phyloP scores from a whole-genome alignment of 2,888 invertebrate genomes.

The Myopa tessellatipennis region DNA sequence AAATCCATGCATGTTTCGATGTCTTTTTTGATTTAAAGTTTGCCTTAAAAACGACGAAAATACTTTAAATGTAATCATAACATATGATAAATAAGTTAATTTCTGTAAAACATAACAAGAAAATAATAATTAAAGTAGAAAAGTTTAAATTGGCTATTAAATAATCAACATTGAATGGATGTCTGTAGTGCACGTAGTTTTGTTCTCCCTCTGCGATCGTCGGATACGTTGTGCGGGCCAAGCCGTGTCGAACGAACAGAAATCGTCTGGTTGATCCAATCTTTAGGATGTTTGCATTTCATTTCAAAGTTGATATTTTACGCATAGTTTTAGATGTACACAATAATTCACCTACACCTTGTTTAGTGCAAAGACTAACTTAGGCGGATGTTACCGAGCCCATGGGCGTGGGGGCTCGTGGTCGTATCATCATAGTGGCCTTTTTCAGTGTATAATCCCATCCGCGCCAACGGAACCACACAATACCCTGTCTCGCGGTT shows the following conservation, averaged over 20 bases:
- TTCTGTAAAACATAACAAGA: constrained; percentile 60
- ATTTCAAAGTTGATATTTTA: constrained; percentile 37
- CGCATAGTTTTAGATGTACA: constrained; percentile 45
- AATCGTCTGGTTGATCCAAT: constrained; percentile 27
- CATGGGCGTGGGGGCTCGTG: constrained; percentile 67
- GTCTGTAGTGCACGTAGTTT: constrained; percentile 19
- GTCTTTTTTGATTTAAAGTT: constrained; percentile 18
- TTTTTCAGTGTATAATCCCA: constrained; percentile 94
- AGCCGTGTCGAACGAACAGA: constrained; percentile 6
- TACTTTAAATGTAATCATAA: constrained; percentile 42
- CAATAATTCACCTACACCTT: constrained; percentile 44
- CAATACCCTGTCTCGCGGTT: constrained; percentile 91
- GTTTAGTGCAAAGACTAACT: constrained; percentile 13
- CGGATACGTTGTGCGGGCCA: constrained; percentile 5
- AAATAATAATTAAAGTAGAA: constrained; percentile 53
- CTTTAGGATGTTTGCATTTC: constrained; percentile 24
- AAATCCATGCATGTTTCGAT: constrained; percentile 2
- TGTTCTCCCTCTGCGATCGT: constrained; percentile 15
- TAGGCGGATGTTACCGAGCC: constrained; percentile 53
- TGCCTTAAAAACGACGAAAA: constrained; percentile 29
- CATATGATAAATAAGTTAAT: constrained; percentile 62
- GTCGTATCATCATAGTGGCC: constrained; percentile 93
- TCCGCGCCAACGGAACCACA: constrained; percentile 95
- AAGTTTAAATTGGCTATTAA: constrained; percentile 57
- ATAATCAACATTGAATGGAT: constrained; percentile 46